Conservation (phyloP, 2,888 invertebrate species). For the Panopea generosa region DNA sequence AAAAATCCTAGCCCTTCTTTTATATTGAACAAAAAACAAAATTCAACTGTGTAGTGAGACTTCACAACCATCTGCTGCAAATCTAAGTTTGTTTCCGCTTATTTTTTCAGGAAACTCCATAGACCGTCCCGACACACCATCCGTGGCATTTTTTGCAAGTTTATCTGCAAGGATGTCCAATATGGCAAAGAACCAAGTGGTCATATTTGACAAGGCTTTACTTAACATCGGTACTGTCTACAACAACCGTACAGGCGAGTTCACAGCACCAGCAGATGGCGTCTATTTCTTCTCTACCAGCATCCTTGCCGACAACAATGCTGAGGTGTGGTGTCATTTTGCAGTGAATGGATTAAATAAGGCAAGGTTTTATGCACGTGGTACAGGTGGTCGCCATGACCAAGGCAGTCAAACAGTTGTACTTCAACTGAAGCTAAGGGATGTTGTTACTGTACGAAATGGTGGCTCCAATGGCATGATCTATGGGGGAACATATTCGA, state of each 20-base stretch:
- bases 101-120: no score
- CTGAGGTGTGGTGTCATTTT: constrained; percentile 23
- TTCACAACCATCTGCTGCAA: no score
- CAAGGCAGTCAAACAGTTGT: constrained; percentile 23
- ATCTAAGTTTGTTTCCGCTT: no score
- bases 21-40: no score
- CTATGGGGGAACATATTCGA: constrained; percentile 12
- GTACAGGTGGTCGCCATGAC: constrained; percentile 30
- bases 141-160: constrained; percentile 20
- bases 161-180: neutral
- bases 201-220: constrained; percentile 22
- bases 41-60: no score
- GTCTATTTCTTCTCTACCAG: constrained; percentile 11
- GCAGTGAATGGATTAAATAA: constrained; percentile 18
- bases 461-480: neutral
- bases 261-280: constrained; percentile 7
- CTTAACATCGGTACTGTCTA: constrained; percentile 10
- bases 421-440: constrained; percentile 18
- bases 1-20: no score
- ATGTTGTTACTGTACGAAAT: constrained; percentile 32
- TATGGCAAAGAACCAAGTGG: constrained; percentile 11
- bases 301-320: constrained; percentile 19
- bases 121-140: neutral
- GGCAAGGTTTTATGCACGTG: constrained; percentile 16
- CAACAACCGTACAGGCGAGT: no score